phyloP scores from a whole-genome alignment of 2,113 vertebrate species.

The Apodemus sylvaticus region DNA sequence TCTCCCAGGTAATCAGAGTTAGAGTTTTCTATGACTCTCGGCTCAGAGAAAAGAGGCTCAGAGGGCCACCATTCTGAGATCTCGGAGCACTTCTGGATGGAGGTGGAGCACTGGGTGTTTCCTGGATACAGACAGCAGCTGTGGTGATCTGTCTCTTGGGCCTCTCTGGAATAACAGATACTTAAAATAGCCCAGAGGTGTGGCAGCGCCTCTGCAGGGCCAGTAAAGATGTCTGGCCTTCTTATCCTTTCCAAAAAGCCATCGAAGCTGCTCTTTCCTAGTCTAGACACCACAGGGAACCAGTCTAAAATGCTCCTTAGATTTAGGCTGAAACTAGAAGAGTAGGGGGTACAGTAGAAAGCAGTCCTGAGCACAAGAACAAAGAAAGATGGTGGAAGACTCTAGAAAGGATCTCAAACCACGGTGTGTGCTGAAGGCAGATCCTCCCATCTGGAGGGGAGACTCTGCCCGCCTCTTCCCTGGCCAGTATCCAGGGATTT shows the following conservation, averaged over 20 bases:
- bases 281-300: background rate
- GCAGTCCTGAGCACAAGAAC: background rate
- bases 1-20: background rate
- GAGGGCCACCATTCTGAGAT: rapidly evolving
- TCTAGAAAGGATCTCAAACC: background rate
- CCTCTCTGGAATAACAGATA: conserved; percentile 55
- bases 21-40: background rate
- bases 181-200: conserved; percentile 73
- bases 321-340: background rate
- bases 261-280: background rate
- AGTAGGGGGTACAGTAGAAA: background rate
- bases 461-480: background rate
- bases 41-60: background rate
- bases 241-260: background rate
- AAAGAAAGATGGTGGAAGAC: background rate
- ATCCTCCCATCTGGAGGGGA: background rate
- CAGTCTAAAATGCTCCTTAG: background rate
- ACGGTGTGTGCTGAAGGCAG: background rate
- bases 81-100: background rate
- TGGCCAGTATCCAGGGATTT: background rate
- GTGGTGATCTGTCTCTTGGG: conserved; percentile 41
- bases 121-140: conserved; percentile 54
- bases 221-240: background rate
- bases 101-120: background rate
- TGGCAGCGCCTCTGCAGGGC: background rate